A percentile compares a stretch with the other conserved stretches of the same genome.
Evolutionary conservation across 2,888 invertebrate species (phyloP).

Genomic region (Pogonocherus hispidulus): DNA sequence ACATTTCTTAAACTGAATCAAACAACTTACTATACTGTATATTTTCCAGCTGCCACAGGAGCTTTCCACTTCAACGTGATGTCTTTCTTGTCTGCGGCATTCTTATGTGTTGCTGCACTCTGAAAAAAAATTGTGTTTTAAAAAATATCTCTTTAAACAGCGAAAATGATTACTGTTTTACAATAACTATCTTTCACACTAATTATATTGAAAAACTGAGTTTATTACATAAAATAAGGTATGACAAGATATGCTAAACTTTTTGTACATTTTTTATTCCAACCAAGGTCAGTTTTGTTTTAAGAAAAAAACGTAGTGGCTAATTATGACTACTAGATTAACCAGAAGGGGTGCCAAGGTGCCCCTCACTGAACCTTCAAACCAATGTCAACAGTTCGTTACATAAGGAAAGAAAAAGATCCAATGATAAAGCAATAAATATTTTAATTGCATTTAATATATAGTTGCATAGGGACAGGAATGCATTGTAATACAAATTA

Average conservation of each 20-base stretch:
- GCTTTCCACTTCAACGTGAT: slow-evolving; percentile 77
- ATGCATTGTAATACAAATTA: neutral
- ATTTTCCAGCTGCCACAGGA: slow-evolving; percentile 74
- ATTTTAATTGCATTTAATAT: neutral
- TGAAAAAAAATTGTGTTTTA: slow-evolving; percentile 61
- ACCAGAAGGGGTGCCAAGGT: neutral
- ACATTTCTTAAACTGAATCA: neutral
- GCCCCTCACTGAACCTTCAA: slow-evolving; percentile 10
- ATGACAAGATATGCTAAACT: no score
- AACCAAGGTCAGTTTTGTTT: slow-evolving; percentile 16
- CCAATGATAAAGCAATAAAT: neutral
- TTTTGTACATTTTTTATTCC: no score
- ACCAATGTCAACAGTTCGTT: slow-evolving; percentile 7
- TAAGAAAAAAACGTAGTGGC: neutral
- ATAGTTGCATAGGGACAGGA: no score
- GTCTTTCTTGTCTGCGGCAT: slow-evolving; percentile 73
- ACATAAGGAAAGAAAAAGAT: neutral
- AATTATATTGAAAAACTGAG: no score
- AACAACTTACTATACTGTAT: slow-evolving; percentile 74
- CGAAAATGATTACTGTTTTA: no score
- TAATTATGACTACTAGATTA: neutral
- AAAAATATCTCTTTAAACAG: no score
- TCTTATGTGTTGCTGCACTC: slow-evolving; percentile 80
- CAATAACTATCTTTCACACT: no score
- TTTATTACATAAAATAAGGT: no score